Conservation (phyloP, 2,888 invertebrate species). For the Torymus texanus region DNA sequence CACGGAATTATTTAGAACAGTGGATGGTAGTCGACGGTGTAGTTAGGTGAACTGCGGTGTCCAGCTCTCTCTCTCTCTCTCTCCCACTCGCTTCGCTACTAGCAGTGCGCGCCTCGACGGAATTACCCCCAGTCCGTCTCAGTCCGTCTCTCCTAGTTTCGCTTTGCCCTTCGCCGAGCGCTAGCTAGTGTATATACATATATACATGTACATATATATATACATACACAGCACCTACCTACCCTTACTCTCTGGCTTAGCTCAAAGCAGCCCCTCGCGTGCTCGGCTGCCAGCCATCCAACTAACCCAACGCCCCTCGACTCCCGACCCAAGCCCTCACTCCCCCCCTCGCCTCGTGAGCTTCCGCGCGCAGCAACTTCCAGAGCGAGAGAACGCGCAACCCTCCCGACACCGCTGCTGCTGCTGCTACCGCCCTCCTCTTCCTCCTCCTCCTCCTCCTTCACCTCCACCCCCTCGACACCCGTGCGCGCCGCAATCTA, state of each 20-base stretch:
- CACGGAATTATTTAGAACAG: constrained; percentile 74
- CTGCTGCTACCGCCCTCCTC: constrained; percentile 55
- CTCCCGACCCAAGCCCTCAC: constrained; percentile 55
- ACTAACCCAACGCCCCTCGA: constrained; percentile 63
- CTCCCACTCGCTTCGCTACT: too few relatives aligned
- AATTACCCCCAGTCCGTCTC: constrained; percentile 57
- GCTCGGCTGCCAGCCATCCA: constrained; percentile 72
- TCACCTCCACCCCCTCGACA: constrained; percentile 64
- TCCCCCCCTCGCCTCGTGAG: constrained; percentile 55
- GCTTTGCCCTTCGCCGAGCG: constrained; percentile 57
- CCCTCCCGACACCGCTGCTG: constrained; percentile 20
- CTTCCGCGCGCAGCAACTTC: constrained; percentile 64
- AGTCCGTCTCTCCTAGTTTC: constrained; percentile 52
- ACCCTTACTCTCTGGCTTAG: constrained; percentile 67
- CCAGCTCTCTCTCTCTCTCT: constrained; percentile 59
- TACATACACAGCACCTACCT: too few relatives aligned
- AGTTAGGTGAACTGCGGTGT: constrained; percentile 73
- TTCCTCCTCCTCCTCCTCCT: constrained; percentile 61
- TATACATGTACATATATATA: too few relatives aligned
- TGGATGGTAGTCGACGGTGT: constrained; percentile 71
- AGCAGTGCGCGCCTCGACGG: constrained; percentile 41
- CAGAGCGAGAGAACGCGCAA: constrained; percentile 7
- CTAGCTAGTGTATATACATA: too few relatives aligned
- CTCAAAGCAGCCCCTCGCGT: constrained; percentile 74
- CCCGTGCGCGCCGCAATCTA: constrained; percentile 61